Evolutionary conservation across 2,113 vertebrate genomes (phyloP).

Genomic region (Thalassarche chlororhynchos): DNA sequence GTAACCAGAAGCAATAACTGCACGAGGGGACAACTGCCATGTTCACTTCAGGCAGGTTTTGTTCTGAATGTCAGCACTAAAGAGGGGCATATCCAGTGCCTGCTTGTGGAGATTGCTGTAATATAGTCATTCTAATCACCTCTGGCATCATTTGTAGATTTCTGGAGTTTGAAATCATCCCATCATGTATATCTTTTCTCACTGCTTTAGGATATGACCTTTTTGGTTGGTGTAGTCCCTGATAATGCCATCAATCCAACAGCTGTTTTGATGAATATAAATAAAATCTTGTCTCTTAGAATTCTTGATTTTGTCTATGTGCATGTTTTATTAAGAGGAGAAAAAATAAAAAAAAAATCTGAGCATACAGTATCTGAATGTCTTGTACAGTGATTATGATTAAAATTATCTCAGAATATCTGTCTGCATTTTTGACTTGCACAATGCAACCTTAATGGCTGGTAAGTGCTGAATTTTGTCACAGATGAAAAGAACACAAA

Average conservation of each 20-base stretch:
- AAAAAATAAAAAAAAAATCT: background rate
- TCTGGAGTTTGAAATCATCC: background rate
- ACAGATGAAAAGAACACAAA: constrained; percentile 48
- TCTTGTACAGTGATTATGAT: constrained; percentile 33
- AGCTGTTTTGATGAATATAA: background rate
- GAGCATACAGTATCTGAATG: background rate
- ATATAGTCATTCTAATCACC: background rate
- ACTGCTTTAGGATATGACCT: background rate
- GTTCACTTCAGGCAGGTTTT: background rate
- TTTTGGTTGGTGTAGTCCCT: background rate
- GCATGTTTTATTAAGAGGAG: background rate
- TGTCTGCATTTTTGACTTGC: constrained; percentile 39
- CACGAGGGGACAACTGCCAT: accelerated
- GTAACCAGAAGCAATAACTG: background rate
- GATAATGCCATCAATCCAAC: background rate
- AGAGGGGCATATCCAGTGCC: background rate
- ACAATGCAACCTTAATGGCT: constrained; percentile 55
- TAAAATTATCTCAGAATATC: constrained; percentile 52
- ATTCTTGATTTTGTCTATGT: background rate
- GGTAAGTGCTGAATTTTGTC: constrained; percentile 49
- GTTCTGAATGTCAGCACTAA: background rate
- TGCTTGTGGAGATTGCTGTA: background rate
- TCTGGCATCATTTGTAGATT: background rate
- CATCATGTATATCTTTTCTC: background rate
- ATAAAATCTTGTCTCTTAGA: background rate